A percentile compares a stretch with the other conserved stretches of the same genome.
phyloP scores from a whole-genome alignment of 1,140 invertebrate genomes.

The Chironomus tepperi region DNA sequence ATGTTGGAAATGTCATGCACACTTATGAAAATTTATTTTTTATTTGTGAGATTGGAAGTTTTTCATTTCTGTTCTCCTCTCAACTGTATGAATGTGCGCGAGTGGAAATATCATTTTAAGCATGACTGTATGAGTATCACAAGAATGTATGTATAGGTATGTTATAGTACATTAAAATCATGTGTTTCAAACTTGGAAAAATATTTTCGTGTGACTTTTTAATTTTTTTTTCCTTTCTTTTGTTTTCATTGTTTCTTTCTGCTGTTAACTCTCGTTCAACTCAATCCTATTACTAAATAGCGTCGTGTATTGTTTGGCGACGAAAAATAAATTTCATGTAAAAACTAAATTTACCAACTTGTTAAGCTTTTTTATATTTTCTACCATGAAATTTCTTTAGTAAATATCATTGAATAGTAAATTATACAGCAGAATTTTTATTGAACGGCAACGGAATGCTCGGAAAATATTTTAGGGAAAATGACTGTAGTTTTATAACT shows the following conservation, averaged over 20 bases:
- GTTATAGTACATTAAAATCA: slow-evolving; percentile 23
- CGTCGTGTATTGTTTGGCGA: too few species aligned
- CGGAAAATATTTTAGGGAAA: not conserved
- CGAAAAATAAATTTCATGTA: too few species aligned
- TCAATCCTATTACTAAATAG: too few species aligned
- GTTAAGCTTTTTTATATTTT: not conserved
- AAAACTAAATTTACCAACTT: not conserved
- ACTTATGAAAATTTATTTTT: not conserved
- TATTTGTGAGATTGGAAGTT: not conserved
- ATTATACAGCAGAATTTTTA: not conserved
- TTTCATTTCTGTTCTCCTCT: not conserved
- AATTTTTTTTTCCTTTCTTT: not conserved
- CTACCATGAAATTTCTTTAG: not conserved
- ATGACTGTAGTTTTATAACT: not conserved
- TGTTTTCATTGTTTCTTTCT: not conserved
- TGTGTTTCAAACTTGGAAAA: slow-evolving; percentile 15
- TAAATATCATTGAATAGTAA: slow-evolving; percentile 3
- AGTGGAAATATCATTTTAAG: not conserved
- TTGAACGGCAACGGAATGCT: not conserved
- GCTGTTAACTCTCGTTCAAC: not conserved
- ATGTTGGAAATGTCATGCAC: slow-evolving; percentile 21
- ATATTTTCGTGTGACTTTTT: slow-evolving; percentile 16
- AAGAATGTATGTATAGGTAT: not conserved
- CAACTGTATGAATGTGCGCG: not conserved
- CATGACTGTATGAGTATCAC: not conserved